Percentiles rank a stretch among this genome's conserved stretches.
phyloP scores from a whole-genome alignment of 2,888 invertebrate genomes.

The Cataglyphis livida region DNA sequence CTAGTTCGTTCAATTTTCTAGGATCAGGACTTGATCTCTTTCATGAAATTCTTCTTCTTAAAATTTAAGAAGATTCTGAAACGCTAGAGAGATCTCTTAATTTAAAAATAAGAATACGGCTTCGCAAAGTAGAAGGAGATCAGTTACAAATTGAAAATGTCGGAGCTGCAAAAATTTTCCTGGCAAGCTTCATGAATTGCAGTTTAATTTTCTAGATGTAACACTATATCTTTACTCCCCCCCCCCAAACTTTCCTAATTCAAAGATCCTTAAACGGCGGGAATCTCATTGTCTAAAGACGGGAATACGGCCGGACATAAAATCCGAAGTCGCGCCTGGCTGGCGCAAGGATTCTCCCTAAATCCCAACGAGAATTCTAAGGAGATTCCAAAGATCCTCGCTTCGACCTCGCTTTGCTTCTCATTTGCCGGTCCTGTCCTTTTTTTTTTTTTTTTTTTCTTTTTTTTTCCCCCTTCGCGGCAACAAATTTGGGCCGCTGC shows the following conservation, averaged over 20 bases:
- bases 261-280: conserved; percentile 20
- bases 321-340: conserved; percentile 29
- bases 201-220: conserved; percentile 38
- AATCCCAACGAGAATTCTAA: conserved; percentile 31
- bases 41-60: background rate
- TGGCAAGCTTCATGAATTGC: background rate
- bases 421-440: background rate
- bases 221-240: background rate
- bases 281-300: conserved; percentile 25
- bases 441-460: background rate
- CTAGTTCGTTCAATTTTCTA: background rate
- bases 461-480: background rate
- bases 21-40: background rate
- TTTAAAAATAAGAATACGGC: background rate
- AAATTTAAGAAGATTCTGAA: too few species aligned
- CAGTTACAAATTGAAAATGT: background rate
- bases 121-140: background rate
- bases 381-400: conserved; percentile 19
- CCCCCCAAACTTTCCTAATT: conserved; percentile 2
- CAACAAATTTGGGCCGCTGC: conserved; percentile 33
- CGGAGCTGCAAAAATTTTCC: background rate
- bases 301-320: conserved; percentile 20
- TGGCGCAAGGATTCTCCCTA: conserved; percentile 4
- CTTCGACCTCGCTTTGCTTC: background rate
- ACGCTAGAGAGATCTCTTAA: background rate